These are phyloP conservation scores for Drosophila albomicans DNA, from an alignment of 1,140 invertebrate genomes.

Conservation along the genomic window DNA sequence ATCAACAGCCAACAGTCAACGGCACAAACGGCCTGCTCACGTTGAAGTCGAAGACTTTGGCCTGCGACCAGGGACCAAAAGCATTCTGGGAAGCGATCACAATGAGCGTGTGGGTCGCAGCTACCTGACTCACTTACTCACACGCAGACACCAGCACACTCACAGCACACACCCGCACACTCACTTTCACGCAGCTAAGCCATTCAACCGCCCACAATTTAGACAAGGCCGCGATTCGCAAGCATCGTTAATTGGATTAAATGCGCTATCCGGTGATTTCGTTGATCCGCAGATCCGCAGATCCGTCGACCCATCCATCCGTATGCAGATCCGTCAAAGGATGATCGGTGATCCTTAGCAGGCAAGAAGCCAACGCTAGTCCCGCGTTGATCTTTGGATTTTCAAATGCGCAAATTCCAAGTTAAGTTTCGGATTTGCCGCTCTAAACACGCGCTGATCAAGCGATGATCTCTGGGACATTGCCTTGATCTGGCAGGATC, in stretches of 20 bases:
- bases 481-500: constrained; percentile 25
- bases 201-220: constrained; percentile 81
- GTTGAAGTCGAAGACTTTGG: background rate
- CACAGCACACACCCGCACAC: background rate
- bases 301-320: constrained; percentile 4
- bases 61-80: background rate
- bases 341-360: constrained; percentile 17
- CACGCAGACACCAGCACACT: background rate
- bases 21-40: background rate
- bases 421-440: constrained; percentile 75
- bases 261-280: constrained; percentile 52
- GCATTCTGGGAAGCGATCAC: constrained; percentile 32
- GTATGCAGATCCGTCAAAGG: background rate
- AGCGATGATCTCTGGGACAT: constrained; percentile 30
- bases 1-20: constrained; percentile 28
- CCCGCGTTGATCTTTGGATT: constrained; percentile 70
- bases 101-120: constrained; percentile 23
- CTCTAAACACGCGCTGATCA: constrained; percentile 72
- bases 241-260: constrained; percentile 60
- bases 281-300: constrained; percentile 31
- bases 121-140: constrained; percentile 9
- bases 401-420: constrained; percentile 71
- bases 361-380: constrained; percentile 44
- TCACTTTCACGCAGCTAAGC: constrained; percentile 38
- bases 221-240: constrained; percentile 27